These are phyloP conservation scores for Flexamia atlantica DNA, from an alignment of 2,888 invertebrate species.

Conservation along the genomic window DNA sequence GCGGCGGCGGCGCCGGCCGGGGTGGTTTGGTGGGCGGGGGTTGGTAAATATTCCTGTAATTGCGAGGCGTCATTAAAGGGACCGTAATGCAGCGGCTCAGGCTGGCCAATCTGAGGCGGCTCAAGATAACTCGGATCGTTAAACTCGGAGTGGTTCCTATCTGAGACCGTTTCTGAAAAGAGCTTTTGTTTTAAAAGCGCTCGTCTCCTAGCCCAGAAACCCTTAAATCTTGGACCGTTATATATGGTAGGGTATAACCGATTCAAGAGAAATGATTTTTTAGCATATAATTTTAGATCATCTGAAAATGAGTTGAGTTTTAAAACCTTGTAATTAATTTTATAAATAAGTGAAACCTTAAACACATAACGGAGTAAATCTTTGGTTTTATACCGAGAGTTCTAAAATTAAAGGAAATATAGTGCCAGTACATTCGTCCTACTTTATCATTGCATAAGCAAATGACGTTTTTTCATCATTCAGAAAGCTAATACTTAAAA, in stretches of 20 bases:
- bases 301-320: too few relatives aligned
- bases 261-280: too few relatives aligned
- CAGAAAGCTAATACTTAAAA: too few relatives aligned
- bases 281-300: too few relatives aligned
- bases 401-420: too few relatives aligned
- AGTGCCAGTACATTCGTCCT: too few relatives aligned
- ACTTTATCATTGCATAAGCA: too few relatives aligned
- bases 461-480: too few relatives aligned
- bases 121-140: slow-evolving; percentile 36
- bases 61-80: slow-evolving; percentile 30
- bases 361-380: too few relatives aligned
- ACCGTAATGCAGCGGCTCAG: slow-evolving; percentile 23
- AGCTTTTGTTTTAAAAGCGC: slow-evolving; percentile 31
- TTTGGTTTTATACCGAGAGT: too few relatives aligned
- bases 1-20: slow-evolving; percentile 2
- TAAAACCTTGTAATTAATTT: too few relatives aligned
- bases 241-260: background rate
- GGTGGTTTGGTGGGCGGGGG: background rate
- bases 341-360: too few relatives aligned
- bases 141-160: slow-evolving; percentile 38
- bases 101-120: slow-evolving; percentile 36
- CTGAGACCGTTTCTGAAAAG: slow-evolving; percentile 28
- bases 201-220: slow-evolving; percentile 6
- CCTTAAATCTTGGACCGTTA: background rate
- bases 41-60: slow-evolving; percentile 38